A percentile compares a stretch with the other conserved stretches of the same genome.
Evolutionary conservation across 2,888 invertebrate species (phyloP).

Genomic region (Asteroscopus sphinx): DNA sequence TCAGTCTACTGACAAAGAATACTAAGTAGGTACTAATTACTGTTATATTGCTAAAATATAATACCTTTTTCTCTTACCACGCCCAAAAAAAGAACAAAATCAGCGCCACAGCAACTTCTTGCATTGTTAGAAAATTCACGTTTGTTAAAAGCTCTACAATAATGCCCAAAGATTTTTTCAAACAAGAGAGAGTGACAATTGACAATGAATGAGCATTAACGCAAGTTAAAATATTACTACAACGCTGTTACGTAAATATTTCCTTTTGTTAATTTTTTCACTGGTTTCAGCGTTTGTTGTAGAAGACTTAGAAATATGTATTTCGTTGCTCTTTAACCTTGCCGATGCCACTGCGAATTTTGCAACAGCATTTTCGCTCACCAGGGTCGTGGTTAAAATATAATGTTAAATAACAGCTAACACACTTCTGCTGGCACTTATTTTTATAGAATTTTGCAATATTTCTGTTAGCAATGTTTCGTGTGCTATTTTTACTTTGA

Average conservation of each 20-base stretch:
- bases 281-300: constrained; percentile 24
- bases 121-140: not conserved
- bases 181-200: constrained; percentile 18
- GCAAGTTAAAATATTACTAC: constrained; percentile 9
- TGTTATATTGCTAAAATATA: too few species aligned
- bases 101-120: too few species aligned
- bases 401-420: constrained; percentile 39
- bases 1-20: too few species aligned
- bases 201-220: constrained; percentile 13
- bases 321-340: constrained; percentile 48
- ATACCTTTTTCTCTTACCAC: too few species aligned
- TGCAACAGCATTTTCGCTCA: constrained; percentile 41
- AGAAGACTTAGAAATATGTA: constrained; percentile 12
- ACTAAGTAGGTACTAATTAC: too few species aligned
- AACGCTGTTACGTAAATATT: constrained; percentile 25
- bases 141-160: not conserved
- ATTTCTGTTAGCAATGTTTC: not conserved
- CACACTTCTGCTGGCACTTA: constrained; percentile 20
- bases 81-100: too few species aligned
- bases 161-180: not conserved
- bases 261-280: constrained; percentile 32
- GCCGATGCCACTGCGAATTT: constrained; percentile 52
- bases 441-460: constrained; percentile 36
- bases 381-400: constrained; percentile 45
- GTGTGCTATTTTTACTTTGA: constrained; percentile 24